Percentiles rank a stretch among this genome's conserved stretches.
phyloP scores from a whole-genome alignment of 2,113 vertebrate species.

The Anguilla rostrata region DNA sequence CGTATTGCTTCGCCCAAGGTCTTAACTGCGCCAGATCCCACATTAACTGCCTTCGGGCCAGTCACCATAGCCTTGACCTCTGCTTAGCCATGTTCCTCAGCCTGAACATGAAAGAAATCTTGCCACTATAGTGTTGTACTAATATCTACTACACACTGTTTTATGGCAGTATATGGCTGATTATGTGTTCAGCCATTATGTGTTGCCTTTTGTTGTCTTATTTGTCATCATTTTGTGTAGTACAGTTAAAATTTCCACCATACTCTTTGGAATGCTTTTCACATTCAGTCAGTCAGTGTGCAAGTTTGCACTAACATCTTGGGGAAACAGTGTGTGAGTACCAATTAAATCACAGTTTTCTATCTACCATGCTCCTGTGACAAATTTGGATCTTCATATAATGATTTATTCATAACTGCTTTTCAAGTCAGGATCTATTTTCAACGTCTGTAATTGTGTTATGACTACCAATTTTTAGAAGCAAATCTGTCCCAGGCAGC shows the following conservation, averaged over 20 bases:
- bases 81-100: background rate
- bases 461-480: background rate
- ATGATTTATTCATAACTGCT: too few relatives aligned
- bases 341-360: too few relatives aligned
- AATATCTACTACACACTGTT: background rate
- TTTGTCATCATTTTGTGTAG: too few relatives aligned
- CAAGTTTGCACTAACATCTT: too few relatives aligned
- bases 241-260: too few relatives aligned
- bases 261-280: too few relatives aligned
- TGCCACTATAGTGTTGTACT: background rate
- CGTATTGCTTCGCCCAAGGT: background rate
- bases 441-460: background rate
- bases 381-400: too few relatives aligned
- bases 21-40: background rate
- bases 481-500: background rate
- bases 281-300: too few relatives aligned
- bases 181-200: background rate
- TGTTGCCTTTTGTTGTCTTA: background rate
- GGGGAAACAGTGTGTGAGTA: too few relatives aligned
- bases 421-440: background rate
- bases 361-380: too few relatives aligned
- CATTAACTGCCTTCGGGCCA: background rate
- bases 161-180: background rate
- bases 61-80: background rate
- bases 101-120: too few relatives aligned